phyloP scores from a whole-genome alignment of 2,113 vertebrate genomes.

The Vimba vimba region DNA sequence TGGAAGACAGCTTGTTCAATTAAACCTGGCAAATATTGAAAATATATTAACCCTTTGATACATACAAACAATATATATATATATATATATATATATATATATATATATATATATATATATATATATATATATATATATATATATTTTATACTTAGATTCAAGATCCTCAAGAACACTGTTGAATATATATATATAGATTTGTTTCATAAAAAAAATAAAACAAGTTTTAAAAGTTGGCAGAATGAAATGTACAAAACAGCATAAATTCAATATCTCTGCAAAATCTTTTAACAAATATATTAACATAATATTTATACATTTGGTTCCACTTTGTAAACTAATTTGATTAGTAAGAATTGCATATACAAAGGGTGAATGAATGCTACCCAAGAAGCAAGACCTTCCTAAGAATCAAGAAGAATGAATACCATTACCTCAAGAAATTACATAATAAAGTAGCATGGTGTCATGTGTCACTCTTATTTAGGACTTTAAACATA shows the following conservation, averaged over 20 bases:
- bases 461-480: constrained; percentile 32
- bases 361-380: constrained; percentile 71
- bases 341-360: constrained; percentile 82
- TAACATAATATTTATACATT: constrained; percentile 78
- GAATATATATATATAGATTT: constrained; percentile 58
- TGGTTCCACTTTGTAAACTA: constrained; percentile 90
- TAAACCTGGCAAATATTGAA: constrained; percentile 78
- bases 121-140: constrained; percentile 53
- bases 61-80: constrained; percentile 57
- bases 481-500: constrained; percentile 15
- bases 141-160: constrained; percentile 53
- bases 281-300: constrained; percentile 79
- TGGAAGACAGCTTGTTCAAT: constrained; percentile 82
- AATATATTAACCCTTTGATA: constrained; percentile 71
- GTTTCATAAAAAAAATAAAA: constrained; percentile 72
- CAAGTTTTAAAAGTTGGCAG: constrained; percentile 74
- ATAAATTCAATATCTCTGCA: constrained; percentile 79
- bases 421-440: constrained; percentile 15
- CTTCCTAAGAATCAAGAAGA: constrained; percentile 32
- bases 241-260: constrained; percentile 86
- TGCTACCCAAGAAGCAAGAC: constrained; percentile 46
- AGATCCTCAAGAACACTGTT: constrained; percentile 75
- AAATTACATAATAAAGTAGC: constrained; percentile 32
- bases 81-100: neutral
- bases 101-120: neutral